A percentile compares a stretch with the other conserved stretches of the same genome.
Conservation (phyloP, 2,888 invertebrate species). For the Antitype chi region DNA sequence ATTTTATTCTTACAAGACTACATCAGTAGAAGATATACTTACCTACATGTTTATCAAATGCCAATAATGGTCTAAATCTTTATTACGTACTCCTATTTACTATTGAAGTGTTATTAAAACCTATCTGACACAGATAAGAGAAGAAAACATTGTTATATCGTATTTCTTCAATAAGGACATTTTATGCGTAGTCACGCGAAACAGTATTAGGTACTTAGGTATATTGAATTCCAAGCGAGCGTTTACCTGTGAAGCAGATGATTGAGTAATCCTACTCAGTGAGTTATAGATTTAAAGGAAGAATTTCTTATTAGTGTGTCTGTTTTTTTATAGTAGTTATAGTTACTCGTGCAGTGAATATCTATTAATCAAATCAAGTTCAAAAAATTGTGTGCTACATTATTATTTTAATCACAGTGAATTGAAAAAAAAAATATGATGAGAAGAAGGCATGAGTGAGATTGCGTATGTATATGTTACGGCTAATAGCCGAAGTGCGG, state of each 20-base stretch:
- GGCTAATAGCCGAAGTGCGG: too few relatives aligned
- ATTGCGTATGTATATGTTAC: background rate
- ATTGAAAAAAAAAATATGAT: background rate
- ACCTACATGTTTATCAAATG: background rate
- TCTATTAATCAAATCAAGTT: too few relatives aligned
- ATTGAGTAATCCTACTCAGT: slow-evolving; percentile 21
- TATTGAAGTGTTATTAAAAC: slow-evolving; percentile 29
- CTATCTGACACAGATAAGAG: slow-evolving; percentile 1
- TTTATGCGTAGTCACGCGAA: slow-evolving; percentile 36
- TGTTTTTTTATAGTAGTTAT: background rate
- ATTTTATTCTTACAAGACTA: background rate
- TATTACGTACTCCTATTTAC: background rate
- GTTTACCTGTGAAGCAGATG: slow-evolving; percentile 14
- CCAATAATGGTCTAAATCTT: background rate
- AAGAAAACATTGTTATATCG: background rate
- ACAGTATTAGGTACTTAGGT: background rate
- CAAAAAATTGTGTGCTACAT: too few relatives aligned
- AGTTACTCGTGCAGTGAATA: background rate
- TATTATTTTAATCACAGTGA: background rate
- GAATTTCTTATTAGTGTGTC: background rate
- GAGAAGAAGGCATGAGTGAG: background rate
- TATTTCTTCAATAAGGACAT: slow-evolving; percentile 24
- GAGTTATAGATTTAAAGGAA: background rate
- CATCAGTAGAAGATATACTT: background rate
- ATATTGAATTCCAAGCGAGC: slow-evolving; percentile 38